Conservation (phyloP, 37 sponge, comb jelly and placozoan species). For the Ephydatia muelleri region DNA sequence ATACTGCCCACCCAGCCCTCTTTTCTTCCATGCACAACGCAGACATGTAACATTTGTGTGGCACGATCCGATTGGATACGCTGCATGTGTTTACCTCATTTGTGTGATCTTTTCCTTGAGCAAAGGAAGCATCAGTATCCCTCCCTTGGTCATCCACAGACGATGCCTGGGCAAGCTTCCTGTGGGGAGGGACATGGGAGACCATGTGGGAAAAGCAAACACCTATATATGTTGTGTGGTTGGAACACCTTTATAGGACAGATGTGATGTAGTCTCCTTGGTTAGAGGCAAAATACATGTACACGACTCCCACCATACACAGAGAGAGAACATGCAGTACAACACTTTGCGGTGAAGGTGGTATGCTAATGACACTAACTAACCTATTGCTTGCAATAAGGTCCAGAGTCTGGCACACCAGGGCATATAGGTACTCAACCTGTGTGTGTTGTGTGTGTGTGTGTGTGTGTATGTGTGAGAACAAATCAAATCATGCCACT, state of each 20-base stretch:
- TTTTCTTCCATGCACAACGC: no score
- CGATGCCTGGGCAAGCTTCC: conserved; percentile 45
- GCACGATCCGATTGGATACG: background rate
- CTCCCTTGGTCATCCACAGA: conserved; percentile 68
- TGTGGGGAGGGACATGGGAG: conserved; percentile 19
- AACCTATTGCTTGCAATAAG: conserved; percentile 82
- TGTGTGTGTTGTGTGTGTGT: conserved; percentile 17
- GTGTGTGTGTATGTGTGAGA: conserved; percentile 27
- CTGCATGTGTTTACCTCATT: background rate
- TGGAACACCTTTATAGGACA: conserved; percentile 3
- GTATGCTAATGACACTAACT: background rate
- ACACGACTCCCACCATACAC: no score
- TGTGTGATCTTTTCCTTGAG: conserved; percentile 24
- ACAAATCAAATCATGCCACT: no score
- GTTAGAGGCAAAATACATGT: no score
- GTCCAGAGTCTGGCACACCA: conserved; percentile 92
- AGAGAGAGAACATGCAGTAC: no score
- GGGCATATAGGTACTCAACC: conserved; percentile 90
- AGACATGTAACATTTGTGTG: no score
- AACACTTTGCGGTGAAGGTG: no score
- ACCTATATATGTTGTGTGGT: conserved; percentile 3
- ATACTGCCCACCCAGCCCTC: no score
- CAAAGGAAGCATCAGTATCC: conserved; percentile 67
- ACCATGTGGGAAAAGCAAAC: background rate
- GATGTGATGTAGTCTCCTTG: no score